phyloP scores from a whole-genome alignment of 2,888 invertebrate genomes.

The Cantharis lateralis region DNA sequence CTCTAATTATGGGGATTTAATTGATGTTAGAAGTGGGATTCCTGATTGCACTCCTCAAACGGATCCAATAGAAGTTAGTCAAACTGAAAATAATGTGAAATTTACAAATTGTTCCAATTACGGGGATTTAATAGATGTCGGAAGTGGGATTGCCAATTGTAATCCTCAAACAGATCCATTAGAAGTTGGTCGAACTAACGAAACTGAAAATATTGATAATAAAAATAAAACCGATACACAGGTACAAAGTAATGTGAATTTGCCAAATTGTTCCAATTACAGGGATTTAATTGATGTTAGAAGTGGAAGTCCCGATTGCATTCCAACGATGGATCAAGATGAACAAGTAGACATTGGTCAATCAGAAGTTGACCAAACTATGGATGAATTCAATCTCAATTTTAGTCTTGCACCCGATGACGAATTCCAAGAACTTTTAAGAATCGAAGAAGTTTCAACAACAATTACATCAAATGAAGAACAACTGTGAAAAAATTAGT shows the following conservation, averaged over 20 bases:
- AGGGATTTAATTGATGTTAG: background rate
- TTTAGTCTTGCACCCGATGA: background rate
- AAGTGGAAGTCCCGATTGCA: background rate
- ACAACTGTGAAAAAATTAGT: background rate
- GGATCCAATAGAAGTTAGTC: background rate
- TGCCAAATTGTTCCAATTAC: background rate
- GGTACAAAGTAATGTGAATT: background rate
- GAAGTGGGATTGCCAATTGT: background rate
- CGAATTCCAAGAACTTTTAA: background rate
- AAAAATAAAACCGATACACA: background rate
- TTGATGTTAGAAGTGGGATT: background rate
- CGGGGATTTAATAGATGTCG: background rate
- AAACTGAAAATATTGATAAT: too few species aligned
- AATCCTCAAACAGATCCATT: background rate
- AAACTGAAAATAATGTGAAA: background rate
- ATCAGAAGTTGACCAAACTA: background rate
- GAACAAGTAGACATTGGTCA: background rate
- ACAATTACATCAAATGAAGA: background rate
- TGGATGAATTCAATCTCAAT: background rate
- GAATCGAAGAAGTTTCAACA: background rate
- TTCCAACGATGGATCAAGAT: background rate
- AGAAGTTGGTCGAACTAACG: background rate
- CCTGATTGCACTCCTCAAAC: background rate
- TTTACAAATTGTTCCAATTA: background rate
- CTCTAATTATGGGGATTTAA: background rate